Evolutionary conservation across 2,113 vertebrate species (phyloP), one percentile per base, ranked within the genome.

Genomic region (Megaptera novaeangliae): DNA sequence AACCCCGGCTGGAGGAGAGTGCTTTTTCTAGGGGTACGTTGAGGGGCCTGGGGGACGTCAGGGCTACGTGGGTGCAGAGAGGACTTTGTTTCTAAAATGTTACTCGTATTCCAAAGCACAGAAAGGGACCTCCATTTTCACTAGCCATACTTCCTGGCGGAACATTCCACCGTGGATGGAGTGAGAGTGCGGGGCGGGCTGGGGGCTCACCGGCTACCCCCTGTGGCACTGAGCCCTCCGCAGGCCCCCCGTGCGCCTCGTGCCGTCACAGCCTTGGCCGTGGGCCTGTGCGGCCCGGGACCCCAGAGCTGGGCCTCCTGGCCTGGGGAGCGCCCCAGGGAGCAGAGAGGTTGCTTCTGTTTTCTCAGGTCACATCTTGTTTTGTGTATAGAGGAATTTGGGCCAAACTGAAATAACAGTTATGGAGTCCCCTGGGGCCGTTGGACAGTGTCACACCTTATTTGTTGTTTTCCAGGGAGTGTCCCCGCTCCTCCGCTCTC

Each of bases 181-280:
- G 10, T 17, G n/a, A 71, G n/a, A 4, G 13, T 7, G 20, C 3
- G 34, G 52, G 57, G 29, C 17, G n/a, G 83, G 25, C 57, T 15
- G 61, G 15, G 71, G 80, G 57, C 57, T 57, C 20, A 8, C 27
- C 34, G 71, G 57, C 57, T 25, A 9, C 39, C 14, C 20, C 27
- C n/a, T 17, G 9, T 0, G 34, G 17, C 0, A 5, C 23, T 52
- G 34, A 66, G 20, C 52, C 29, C 15, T 63, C 52, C 3, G 0
- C 5, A 14, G 20, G 21, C 34, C 1, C 1, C 5, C 8, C 12
- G 21, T 2, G 13, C 4, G 0, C 34, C 36, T 18, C 0, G 1
- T 39, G 31, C 27, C 36, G 13, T 57, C 88, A 12, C 29, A 29
- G 39, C 77, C 29, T 77, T 29, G 34, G 21, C 5, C 82, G 15